Conservation (phyloP, 2,797 vertebrate genomes). For the Pygocentrus nattereri region DNA sequence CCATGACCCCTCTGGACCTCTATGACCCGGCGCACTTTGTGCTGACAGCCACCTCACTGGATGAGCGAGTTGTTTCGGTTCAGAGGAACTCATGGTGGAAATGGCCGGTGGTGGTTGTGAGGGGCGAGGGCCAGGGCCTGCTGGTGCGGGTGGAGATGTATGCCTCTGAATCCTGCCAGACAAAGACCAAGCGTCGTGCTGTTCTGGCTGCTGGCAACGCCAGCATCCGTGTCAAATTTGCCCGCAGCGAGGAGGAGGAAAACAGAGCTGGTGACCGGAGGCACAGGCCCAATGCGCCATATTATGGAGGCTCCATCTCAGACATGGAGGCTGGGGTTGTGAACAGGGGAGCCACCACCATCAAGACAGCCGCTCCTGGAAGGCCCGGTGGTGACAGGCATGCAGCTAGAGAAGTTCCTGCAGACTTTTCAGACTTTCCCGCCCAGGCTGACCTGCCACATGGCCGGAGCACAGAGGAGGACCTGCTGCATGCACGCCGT, state of each 20-base stretch:
- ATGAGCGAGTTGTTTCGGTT: slow-evolving; percentile 82
- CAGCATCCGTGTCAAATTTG: slow-evolving; percentile 84
- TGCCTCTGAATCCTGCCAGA: slow-evolving; percentile 85
- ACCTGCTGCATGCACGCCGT: slow-evolving; percentile 80
- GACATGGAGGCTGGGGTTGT: slow-evolving; percentile 82
- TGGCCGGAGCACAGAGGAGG: slow-evolving; percentile 78
- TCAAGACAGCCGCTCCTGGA: slow-evolving; percentile 75
- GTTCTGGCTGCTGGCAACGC: slow-evolving; percentile 84
- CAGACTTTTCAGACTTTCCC: slow-evolving; percentile 89
- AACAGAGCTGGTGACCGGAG: slow-evolving; percentile 84
- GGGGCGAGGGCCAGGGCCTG: slow-evolving; percentile 89
- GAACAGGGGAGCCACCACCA: slow-evolving; percentile 81
- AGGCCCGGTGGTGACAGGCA: slow-evolving; percentile 78
- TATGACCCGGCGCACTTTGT: slow-evolving; percentile 88
- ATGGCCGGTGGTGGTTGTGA: slow-evolving; percentile 85
- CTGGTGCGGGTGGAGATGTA: slow-evolving; percentile 90
- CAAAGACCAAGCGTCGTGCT: slow-evolving; percentile 83
- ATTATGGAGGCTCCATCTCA: slow-evolving; percentile 77
- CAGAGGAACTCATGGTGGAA: slow-evolving; percentile 70
- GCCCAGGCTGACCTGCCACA: slow-evolving; percentile 84
- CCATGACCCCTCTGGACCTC: slow-evolving; percentile 89
- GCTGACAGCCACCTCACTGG: slow-evolving; percentile 85
- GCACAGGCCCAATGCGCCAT: slow-evolving; percentile 79
- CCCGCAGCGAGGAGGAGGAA: slow-evolving; percentile 79
- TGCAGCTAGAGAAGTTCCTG: slow-evolving; percentile 79